Evolutionary conservation across 2,888 invertebrate species (phyloP), one percentile per base, ranked within the genome.

Genomic region (Morpho deidamia): DNA sequence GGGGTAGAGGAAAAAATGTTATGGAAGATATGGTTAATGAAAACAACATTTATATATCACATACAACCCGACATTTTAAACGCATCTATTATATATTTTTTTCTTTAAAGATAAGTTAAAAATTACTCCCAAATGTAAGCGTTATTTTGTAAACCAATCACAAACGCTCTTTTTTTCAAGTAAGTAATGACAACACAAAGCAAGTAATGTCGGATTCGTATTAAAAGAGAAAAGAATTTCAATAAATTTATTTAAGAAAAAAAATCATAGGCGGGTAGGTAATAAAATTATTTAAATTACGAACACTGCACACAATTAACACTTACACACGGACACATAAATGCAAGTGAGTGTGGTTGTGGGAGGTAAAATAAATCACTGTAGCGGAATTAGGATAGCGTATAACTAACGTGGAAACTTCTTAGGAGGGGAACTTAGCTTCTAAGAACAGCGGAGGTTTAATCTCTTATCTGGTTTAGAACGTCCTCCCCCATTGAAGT

Each of bases 341-440:
- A 88, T 89, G 88, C 88, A 88, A 77, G 86, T 88, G 88, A 88
- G 88, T 88, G 88, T 89, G 88, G 88, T 86, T 86, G 76, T 78
- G 68, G 66, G 63, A 62, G 65, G 59, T 68, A 69, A 70, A 68
- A 68, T 72, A 70, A 72, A 77, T 77, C 75, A 80, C 76, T 86
- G 81, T 83, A 81, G 85, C 84, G 82, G 81, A 73, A 72, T 66
- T 23, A 10, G 34, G 23, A 37, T 38, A 50, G 11, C 35, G 35
- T 42, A 37, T 35, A 66, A 47, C 50, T 60, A 56, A 37, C 48
- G 9, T 38, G 47, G 38, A 40, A 55, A 69, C 56, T 63, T 47
- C 63, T 62, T 67, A 37, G 43, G 50, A 59, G 43, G 47, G 44
- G 45, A 43, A 45, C 5, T 8, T 54, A 37, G 14, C 40, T 34